Evolutionary conservation across 2,888 invertebrate species (phyloP).

Genomic region (Schrankia costaestrigalis): DNA sequence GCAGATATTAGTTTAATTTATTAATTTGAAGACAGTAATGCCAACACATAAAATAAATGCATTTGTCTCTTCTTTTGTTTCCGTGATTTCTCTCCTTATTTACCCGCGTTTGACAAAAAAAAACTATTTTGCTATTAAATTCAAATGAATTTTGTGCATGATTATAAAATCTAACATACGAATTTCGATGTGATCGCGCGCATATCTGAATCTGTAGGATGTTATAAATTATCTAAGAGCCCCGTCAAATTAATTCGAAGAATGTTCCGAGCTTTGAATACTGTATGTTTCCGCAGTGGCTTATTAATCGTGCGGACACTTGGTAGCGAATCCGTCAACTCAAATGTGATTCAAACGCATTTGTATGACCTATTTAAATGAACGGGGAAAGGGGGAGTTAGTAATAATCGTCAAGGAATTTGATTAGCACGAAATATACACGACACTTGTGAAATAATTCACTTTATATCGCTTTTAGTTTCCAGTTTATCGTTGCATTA

Average conservation of each 20-base stretch:
- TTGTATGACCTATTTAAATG: constrained; percentile 27
- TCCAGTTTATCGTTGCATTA: background rate
- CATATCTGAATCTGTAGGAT: constrained; percentile 66
- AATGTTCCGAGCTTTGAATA: constrained; percentile 60
- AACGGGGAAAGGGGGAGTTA: constrained; percentile 8
- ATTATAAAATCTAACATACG: constrained; percentile 27
- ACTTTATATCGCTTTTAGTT: constrained; percentile 1
- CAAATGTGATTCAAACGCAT: constrained; percentile 34
- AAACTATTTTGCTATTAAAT: no score
- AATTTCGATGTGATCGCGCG: constrained; percentile 40
- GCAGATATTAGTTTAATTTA: no score
- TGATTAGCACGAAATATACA: constrained; percentile 35
- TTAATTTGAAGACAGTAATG: no score
- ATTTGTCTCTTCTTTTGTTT: no score
- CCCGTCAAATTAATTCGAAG: constrained; percentile 79
- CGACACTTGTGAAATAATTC: constrained; percentile 23
- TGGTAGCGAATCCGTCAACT: constrained; percentile 66
- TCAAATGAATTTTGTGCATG: constrained; percentile 31
- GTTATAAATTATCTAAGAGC: constrained; percentile 79
- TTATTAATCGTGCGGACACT: constrained; percentile 75
- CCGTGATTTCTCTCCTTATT: no score
- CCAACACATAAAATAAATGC: no score
- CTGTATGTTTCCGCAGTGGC: constrained; percentile 64
- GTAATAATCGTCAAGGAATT: constrained; percentile 32
- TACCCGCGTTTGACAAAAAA: background rate